Evolutionary conservation across 2,113 vertebrate species (phyloP).

Genomic region (Alligator mississippiensis): DNA sequence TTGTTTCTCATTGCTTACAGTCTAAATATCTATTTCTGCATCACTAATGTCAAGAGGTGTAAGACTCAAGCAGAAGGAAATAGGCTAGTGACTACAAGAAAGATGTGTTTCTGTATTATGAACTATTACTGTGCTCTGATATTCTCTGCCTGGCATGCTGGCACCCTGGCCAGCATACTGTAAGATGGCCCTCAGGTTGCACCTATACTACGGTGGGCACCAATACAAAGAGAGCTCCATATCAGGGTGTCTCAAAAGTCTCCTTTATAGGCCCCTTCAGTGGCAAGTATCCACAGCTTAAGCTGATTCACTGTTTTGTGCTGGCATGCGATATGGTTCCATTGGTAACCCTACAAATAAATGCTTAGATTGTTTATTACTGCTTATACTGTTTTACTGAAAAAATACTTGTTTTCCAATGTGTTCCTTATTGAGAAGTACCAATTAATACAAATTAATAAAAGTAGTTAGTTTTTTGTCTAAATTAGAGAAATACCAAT

Average conservation of each 20-base stretch:
- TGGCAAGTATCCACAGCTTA: neutral
- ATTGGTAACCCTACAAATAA: slow-evolving; percentile 11
- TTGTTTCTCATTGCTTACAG: neutral
- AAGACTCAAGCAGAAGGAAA: neutral
- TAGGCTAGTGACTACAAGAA: neutral
- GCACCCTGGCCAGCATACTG: neutral
- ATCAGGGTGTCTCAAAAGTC: slow-evolving; percentile 27
- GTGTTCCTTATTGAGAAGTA: neutral
- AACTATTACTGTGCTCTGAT: neutral
- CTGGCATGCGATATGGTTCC: neutral
- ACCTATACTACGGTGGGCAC: neutral
- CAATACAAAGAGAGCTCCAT: neutral
- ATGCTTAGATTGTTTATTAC: neutral
- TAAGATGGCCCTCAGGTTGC: neutral
- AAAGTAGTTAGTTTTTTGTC: slow-evolving; percentile 12
- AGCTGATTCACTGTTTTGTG: slow-evolving; percentile 26
- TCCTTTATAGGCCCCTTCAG: fast-evolving
- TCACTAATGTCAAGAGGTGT: neutral
- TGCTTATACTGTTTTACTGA: slow-evolving; percentile 3
- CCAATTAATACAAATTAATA: slow-evolving; percentile 21
- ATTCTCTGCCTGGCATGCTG: slow-evolving; percentile 19
- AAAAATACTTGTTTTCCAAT: slow-evolving; percentile 13
- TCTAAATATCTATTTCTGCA: neutral
- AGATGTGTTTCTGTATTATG: neutral
- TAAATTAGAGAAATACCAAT: slow-evolving; percentile 12